Evolutionary conservation across 2,113 vertebrate genomes (phyloP).

Genomic region (Burhinus oedicnemus): DNA sequence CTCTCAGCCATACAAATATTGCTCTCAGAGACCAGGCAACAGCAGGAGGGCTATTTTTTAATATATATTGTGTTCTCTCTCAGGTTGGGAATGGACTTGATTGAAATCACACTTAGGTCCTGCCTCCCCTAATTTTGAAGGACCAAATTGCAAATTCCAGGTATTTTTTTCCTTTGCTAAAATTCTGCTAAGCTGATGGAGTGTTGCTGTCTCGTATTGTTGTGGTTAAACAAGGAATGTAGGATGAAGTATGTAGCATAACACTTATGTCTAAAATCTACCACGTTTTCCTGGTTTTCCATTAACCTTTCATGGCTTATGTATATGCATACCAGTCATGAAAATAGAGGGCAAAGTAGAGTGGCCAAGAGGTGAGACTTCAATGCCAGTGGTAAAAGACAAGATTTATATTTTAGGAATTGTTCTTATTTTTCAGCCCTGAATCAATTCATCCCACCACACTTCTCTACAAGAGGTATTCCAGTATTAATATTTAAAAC

Average conservation of each 20-base stretch:
- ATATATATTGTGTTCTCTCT: not conserved
- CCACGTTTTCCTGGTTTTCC: not conserved
- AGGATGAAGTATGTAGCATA: not conserved
- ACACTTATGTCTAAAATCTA: not conserved
- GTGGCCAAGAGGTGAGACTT: not conserved
- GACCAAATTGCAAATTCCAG: not conserved
- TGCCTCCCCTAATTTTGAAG: not conserved
- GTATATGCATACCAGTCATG: no score
- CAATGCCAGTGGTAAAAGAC: not conserved
- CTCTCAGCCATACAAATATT: not conserved
- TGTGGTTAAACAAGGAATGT: not conserved
- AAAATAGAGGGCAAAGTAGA: not conserved
- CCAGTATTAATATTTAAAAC: not conserved
- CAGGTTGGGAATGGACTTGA: not conserved
- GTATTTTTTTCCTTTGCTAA: not conserved
- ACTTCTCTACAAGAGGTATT: no score
- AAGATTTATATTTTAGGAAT: not conserved
- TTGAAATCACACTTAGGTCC: not conserved
- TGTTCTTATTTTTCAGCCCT: not conserved
- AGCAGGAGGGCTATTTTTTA: not conserved
- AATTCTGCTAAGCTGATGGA: not conserved
- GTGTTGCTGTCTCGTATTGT: accelerated
- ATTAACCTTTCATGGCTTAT: not conserved
- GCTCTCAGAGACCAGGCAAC: not conserved
- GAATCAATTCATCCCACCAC: not conserved